These are phyloP conservation scores for Cyclura pinguis DNA, from an alignment of 2,797 vertebrate species.

Conservation along the genomic window DNA sequence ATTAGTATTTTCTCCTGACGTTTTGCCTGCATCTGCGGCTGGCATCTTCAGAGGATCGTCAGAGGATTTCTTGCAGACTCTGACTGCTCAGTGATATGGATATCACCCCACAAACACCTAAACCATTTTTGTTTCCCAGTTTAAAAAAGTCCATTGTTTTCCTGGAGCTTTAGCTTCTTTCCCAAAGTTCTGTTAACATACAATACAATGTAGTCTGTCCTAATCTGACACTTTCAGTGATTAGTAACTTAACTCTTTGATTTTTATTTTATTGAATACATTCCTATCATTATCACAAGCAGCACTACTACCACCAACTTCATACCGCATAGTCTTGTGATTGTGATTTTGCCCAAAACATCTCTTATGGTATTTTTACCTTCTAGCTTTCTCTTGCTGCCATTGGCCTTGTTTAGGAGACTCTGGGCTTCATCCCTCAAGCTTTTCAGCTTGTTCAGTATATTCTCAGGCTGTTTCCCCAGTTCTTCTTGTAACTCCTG, in stretches of 20 bases:
- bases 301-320: too few species aligned
- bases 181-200: background rate
- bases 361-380: constrained; percentile 68
- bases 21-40: too few species aligned
- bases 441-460: constrained; percentile 75
- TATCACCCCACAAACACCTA: too few species aligned
- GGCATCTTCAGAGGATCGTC: too few species aligned
- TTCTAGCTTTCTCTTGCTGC: constrained; percentile 80
- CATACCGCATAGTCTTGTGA: too few species aligned
- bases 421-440: constrained; percentile 82
- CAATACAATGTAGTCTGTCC: background rate
- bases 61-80: background rate
- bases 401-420: constrained; percentile 82
- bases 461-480: constrained; percentile 68
- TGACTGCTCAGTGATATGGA: background rate
- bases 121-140: background rate
- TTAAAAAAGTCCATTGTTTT: background rate
- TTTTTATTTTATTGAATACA: background rate
- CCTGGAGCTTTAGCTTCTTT: background rate
- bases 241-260: background rate
- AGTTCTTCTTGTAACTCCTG: constrained; percentile 80
- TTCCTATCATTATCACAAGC: background rate
- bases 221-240: background rate
- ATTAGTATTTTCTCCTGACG: too few species aligned
- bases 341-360: background rate